Evolutionary conservation across 2,113 vertebrate species (phyloP).

Genomic region (Callithrix jacchus): DNA sequence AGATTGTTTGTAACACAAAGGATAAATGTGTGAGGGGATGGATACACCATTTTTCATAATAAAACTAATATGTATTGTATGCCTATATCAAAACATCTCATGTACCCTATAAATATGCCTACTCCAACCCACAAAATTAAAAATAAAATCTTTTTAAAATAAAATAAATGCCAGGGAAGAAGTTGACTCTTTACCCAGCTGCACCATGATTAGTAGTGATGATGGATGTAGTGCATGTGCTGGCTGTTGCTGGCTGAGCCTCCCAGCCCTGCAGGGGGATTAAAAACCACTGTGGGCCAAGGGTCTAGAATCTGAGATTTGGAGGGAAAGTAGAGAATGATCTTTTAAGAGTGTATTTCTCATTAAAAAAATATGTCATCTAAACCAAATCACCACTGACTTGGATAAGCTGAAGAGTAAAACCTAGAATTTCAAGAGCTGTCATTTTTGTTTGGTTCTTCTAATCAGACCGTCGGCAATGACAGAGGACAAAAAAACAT

Average conservation of each 20-base stretch:
- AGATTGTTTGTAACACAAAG: no score
- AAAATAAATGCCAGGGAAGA: neutral
- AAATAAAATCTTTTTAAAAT: no score
- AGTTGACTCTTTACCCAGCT: neutral
- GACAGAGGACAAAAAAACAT: slow-evolving; percentile 27
- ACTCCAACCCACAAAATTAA: no score
- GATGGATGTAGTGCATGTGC: neutral
- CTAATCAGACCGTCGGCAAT: slow-evolving; percentile 21
- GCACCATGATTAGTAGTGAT: neutral
- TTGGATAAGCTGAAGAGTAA: neutral
- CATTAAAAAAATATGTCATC: slow-evolving; percentile 15
- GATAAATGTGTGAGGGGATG: no score
- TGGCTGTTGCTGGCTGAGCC: neutral
- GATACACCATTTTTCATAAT: no score
- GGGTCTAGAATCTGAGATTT: neutral
- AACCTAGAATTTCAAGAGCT: slow-evolving; percentile 46
- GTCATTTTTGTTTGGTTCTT: slow-evolving; percentile 41
- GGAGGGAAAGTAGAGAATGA: neutral
- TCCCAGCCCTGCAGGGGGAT: neutral
- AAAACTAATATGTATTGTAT: no score
- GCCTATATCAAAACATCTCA: no score
- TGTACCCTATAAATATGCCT: no score
- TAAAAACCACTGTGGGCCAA: neutral
- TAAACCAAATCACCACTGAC: slow-evolving; percentile 24
- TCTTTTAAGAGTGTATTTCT: neutral